Base-by-base conservation (phyloP, 2,797 vertebrate genomes). In the Etheostoma perlongum region DNA sequence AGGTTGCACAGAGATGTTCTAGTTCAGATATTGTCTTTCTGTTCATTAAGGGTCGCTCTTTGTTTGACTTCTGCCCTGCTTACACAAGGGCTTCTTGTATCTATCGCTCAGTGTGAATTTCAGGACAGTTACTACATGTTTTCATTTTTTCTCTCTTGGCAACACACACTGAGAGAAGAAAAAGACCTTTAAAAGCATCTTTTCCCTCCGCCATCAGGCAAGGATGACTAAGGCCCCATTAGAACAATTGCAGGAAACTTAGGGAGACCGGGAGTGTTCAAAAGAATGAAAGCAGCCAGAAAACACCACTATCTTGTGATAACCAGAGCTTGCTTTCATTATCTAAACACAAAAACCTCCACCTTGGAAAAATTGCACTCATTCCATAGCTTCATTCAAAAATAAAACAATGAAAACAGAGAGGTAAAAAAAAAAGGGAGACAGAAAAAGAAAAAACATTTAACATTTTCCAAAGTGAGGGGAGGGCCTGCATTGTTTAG, bases 191-290 rank as follows among this genome's bases (percentile, higher is more conserved):
- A 87, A 94, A 93, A 89, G 90, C 87, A 93, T 94, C 93, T 92
- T 92, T 91, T 91, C 88, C 93, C 92, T 82, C 33, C 30, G 86
- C 92, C 89, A 91, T 85, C 77, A 90, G 91, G 91, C 91, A 78
- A 84, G 86, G 91, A 94, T 94, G 93, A 94, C 94, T 91, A 93
- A 92, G 91, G 89, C 91, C 90, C 88, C 89, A 79, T 88, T 92
- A 82, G 92, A 95, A 96, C 94, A 95, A 96, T 95, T 89, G 94
- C 86, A 94, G 95, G 94, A 95, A 95, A 92, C 90, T 92, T 91
- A 85, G 89, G 91, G 92, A 94, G 92, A 93, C 86, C 81, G 92
- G 90, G 91, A 94, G 91, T 88, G 83, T 94, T 93, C 91, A 88
- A 94, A 90, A 85, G 91, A 92, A 91, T 87, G 91, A 92, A 91